Percentiles rank a stretch among this genome's conserved stretches.
These are phyloP conservation scores for Drosophila mulleri DNA, from an alignment of 2,888 invertebrate species.

Conservation along the genomic window DNA sequence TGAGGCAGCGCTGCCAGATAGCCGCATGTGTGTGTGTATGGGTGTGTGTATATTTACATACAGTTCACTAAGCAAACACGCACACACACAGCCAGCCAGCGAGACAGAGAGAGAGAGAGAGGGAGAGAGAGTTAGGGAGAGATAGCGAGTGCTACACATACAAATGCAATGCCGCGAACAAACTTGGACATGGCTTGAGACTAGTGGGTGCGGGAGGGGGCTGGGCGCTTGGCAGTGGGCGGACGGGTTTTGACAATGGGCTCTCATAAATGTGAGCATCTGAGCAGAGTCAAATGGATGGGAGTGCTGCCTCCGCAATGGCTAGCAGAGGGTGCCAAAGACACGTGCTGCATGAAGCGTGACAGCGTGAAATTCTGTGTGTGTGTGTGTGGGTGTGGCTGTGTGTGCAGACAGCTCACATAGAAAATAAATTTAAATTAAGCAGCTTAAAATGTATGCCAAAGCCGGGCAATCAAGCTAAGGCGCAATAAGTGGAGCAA, in stretches of 20 bases:
- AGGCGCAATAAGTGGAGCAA: slow-evolving; percentile 26
- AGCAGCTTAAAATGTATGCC: slow-evolving; percentile 43
- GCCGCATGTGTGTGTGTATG: slow-evolving; percentile 30
- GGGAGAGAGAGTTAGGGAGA: neutral
- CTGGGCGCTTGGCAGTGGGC: neutral
- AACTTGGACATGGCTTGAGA: slow-evolving; percentile 20
- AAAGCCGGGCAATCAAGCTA: slow-evolving; percentile 29
- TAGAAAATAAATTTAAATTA: slow-evolving; percentile 40
- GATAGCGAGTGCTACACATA: neutral
- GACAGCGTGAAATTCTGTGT: slow-evolving; percentile 29
- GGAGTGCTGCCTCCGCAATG: slow-evolving; percentile 22
- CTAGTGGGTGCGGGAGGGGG: neutral
- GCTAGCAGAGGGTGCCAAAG: slow-evolving; percentile 35
- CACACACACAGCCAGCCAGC: slow-evolving; percentile 22
- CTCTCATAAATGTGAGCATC: slow-evolving; percentile 64
- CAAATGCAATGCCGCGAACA: slow-evolving; percentile 26
- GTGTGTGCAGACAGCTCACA: slow-evolving; percentile 24
- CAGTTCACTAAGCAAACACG: slow-evolving; percentile 69
- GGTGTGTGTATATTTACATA: slow-evolving; percentile 70
- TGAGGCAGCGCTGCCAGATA: slow-evolving; percentile 39
- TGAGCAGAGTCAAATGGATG: slow-evolving; percentile 64
- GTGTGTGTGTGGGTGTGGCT: slow-evolving; percentile 4
- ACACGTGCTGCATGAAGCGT: slow-evolving; percentile 69
- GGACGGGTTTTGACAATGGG: slow-evolving; percentile 8
- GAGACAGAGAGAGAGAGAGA: neutral